These are phyloP conservation scores for Nebria salina DNA, from an alignment of 2,888 invertebrate species.

Conservation along the genomic window DNA sequence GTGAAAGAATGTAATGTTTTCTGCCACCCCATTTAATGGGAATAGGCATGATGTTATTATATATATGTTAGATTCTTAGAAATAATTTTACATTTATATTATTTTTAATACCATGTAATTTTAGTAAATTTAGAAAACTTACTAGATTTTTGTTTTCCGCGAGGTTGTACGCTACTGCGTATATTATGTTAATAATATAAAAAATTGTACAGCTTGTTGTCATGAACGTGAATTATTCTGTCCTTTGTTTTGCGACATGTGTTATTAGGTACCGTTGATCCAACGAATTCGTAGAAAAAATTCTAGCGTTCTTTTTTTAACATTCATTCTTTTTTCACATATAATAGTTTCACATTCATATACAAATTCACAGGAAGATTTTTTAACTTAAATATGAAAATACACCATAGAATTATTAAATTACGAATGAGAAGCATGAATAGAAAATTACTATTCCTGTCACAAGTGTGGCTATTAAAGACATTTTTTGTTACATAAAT, in stretches of 20 bases:
- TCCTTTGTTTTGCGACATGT: slow-evolving; percentile 41
- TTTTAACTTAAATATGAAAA: neutral
- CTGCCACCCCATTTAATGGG: no score
- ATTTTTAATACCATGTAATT: no score
- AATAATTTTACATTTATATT: no score
- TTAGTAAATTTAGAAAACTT: neutral
- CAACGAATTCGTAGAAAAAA: slow-evolving; percentile 29
- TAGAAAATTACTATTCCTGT: neutral
- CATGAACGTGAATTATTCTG: slow-evolving; percentile 23
- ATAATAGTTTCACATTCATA: neutral
- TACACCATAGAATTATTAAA: neutral
- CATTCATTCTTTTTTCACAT: neutral
- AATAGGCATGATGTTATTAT: no score
- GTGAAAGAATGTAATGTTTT: no score
- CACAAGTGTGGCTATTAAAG: neutral
- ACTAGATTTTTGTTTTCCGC: neutral
- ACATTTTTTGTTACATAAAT: neutral
- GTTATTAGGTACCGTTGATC: slow-evolving; percentile 43
- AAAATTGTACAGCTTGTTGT: slow-evolving; percentile 25
- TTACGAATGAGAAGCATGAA: neutral
- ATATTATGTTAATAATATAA: slow-evolving; percentile 15
- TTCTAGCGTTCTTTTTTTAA: slow-evolving; percentile 11
- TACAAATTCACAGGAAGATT: neutral
- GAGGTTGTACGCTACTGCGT: slow-evolving; percentile 4
- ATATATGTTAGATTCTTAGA: no score